A percentile compares a stretch with the other conserved stretches of the same genome.
Conservation (phyloP, 2,113 vertebrate genomes). For the Ciconia maguari region DNA sequence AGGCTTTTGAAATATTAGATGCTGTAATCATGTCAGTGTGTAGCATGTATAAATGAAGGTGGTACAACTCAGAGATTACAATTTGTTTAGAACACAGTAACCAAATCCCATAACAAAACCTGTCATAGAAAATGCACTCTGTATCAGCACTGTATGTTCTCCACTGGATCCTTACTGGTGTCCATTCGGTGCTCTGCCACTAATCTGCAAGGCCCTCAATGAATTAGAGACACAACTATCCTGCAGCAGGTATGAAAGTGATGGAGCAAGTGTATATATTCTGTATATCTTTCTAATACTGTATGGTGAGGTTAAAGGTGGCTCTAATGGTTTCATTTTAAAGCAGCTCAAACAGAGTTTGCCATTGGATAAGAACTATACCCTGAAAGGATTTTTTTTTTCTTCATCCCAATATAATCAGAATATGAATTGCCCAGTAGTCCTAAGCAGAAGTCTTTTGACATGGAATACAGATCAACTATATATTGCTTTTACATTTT, state of each 20-base stretch:
- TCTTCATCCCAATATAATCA: neutral
- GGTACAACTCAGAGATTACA: neutral
- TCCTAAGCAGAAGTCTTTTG: neutral
- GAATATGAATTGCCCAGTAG: neutral
- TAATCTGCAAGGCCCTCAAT: neutral
- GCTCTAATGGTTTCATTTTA: neutral
- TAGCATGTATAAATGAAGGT: neutral
- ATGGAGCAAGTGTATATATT: neutral
- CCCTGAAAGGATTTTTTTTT: neutral
- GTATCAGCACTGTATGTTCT: fast-evolving
- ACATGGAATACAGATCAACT: neutral
- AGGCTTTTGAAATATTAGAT: neutral
- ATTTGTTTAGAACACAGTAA: neutral
- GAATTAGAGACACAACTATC: neutral
- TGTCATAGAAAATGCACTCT: neutral
- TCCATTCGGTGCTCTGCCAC: neutral
- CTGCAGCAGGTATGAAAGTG: neutral
- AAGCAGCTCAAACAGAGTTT: neutral
- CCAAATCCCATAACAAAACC: neutral
- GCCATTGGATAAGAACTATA: neutral
- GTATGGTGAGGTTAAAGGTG: neutral
- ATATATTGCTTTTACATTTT: neutral
- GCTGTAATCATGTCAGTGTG: fast-evolving
- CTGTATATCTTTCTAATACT: neutral
- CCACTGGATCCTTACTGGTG: neutral